These are phyloP conservation scores for Clistopyga incitator DNA, from an alignment of 2,888 invertebrate genomes.

Conservation along the genomic window DNA sequence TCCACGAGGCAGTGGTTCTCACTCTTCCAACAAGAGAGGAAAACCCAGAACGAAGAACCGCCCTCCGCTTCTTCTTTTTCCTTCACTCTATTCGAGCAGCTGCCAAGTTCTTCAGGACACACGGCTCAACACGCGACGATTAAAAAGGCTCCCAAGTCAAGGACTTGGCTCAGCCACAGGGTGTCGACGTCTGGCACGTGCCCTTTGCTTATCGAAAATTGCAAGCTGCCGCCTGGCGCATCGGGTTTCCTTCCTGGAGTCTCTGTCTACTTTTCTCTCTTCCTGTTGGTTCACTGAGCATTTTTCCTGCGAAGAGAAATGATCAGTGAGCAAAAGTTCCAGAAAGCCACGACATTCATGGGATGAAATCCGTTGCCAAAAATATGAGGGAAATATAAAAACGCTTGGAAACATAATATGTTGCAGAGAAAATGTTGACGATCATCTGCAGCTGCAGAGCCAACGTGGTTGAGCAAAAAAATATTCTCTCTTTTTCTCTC, in stretches of 20 bases:
- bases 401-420: too few species aligned
- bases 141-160: constrained; percentile 13
- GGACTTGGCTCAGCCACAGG: constrained; percentile 2
- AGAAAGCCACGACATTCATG: too few species aligned
- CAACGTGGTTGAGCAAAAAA: too few species aligned
- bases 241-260: background rate
- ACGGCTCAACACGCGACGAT: background rate
- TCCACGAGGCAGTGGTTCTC: constrained; percentile 14
- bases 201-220: constrained; percentile 11
- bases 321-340: too few species aligned
- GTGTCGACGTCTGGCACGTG: constrained; percentile 11
- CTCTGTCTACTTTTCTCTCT: background rate
- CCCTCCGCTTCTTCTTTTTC: background rate
- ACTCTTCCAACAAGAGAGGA: background rate
- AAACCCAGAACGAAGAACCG: background rate
- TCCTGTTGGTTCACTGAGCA: too few species aligned
- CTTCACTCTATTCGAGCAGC: constrained; percentile 1
- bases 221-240: constrained; percentile 53
- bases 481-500: too few species aligned
- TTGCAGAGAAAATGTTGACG: too few species aligned
- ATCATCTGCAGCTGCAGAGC: too few species aligned
- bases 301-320: too few species aligned
- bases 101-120: constrained; percentile 1
- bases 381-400: too few species aligned
- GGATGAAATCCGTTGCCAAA: too few species aligned